These are phyloP conservation scores for Cyrtonyx montezumae DNA, from an alignment of 2,113 vertebrate genomes.

Conservation along the genomic window DNA sequence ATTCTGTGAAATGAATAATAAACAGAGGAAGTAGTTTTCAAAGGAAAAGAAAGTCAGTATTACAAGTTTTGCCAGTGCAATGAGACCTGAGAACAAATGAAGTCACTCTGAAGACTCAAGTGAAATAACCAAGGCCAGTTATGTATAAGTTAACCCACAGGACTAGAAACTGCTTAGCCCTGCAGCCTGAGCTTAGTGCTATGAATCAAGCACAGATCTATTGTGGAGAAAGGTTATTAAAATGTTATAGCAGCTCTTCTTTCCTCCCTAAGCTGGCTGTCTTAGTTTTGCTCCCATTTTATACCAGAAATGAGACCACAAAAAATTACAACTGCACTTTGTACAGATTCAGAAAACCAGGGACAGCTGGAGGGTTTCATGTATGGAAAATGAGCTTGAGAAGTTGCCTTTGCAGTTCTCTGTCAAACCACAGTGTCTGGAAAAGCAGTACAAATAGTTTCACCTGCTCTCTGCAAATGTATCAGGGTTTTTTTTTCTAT, in stretches of 20 bases:
- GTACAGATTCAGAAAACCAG: background rate
- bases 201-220: background rate
- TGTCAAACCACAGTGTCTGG: background rate
- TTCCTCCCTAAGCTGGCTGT: background rate
- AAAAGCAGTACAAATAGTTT: background rate
- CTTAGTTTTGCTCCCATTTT: background rate
- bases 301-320: background rate
- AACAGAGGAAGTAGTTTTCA: background rate
- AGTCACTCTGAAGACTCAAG: background rate
- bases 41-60: background rate
- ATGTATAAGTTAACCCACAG: background rate
- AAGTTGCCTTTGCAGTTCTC: background rate
- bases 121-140: background rate
- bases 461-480: rapidly evolving
- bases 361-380: background rate
- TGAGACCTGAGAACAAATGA: background rate
- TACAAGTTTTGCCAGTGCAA: background rate
- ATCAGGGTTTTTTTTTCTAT: background rate
- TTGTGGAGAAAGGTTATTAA: background rate
- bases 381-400: background rate
- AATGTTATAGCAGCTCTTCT: background rate
- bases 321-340: background rate
- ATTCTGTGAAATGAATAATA: background rate
- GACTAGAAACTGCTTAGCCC: background rate
- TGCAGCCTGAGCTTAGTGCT: background rate